phyloP scores from a whole-genome alignment of 1,140 invertebrate genomes.

The Bombus turneri region DNA sequence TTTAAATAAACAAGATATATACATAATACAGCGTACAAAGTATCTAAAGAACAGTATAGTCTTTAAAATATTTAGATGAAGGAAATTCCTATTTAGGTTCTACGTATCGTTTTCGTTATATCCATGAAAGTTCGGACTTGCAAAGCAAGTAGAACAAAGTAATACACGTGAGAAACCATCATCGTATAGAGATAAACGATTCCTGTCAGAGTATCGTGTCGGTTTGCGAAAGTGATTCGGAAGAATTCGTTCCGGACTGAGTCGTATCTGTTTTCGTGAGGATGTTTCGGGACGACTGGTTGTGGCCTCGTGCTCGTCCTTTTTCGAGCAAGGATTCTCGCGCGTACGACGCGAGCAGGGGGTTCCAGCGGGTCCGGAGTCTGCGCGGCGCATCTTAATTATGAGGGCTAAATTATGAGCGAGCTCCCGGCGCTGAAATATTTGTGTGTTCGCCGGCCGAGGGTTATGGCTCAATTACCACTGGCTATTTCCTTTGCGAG shows the following conservation, averaged over 20 bases:
- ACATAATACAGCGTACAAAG: not conserved
- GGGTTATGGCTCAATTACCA: constrained; percentile 80
- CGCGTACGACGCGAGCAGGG: constrained; percentile 48
- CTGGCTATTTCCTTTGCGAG: constrained; percentile 77
- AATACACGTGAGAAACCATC: too few species aligned
- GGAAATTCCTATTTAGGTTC: too few species aligned
- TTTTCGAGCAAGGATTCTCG: constrained; percentile 55
- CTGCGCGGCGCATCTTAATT: constrained; percentile 73
- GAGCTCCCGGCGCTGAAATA: constrained; percentile 76
- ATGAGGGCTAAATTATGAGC: constrained; percentile 77
- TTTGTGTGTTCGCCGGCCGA: constrained; percentile 75
- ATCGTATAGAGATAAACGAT: too few species aligned
- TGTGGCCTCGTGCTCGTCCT: constrained; percentile 26
- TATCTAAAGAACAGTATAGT: too few species aligned
- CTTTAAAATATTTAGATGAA: not conserved
- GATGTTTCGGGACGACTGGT: constrained; percentile 33
- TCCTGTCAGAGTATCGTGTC: not conserved
- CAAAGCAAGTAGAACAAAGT: too few species aligned
- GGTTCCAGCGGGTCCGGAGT: constrained; percentile 46
- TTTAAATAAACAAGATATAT: not conserved
- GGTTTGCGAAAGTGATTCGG: not conserved
- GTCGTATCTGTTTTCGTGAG: constrained; percentile 38
- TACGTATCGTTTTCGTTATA: not conserved
- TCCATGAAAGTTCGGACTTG: not conserved
- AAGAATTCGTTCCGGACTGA: not conserved